These are phyloP conservation scores for Proteles cristata DNA, from an alignment of 2,113 vertebrate genomes.

Conservation along the genomic window DNA sequence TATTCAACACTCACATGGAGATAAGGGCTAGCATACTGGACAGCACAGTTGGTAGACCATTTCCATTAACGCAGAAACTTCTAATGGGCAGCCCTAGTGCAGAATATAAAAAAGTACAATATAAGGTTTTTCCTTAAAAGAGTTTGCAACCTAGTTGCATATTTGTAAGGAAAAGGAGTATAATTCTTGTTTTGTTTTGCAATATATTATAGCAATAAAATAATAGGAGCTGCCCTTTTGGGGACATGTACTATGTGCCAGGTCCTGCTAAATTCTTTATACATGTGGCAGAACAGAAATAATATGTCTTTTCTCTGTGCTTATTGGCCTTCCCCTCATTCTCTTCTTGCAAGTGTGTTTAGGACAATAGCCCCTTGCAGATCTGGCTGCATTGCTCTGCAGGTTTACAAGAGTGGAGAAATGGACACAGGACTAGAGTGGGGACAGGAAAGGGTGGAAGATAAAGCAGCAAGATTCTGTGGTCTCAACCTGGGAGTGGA, in stretches of 20 bases:
- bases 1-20: background rate
- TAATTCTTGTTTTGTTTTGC: background rate
- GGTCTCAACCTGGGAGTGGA: background rate
- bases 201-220: background rate
- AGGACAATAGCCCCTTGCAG: background rate
- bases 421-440: background rate
- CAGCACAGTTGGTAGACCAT: background rate
- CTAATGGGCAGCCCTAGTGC: background rate
- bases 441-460: background rate
- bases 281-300: background rate
- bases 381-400: background rate
- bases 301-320: background rate
- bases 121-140: background rate
- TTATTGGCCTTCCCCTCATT: background rate
- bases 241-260: background rate
- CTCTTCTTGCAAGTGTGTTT: background rate
- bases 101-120: background rate
- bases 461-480: background rate
- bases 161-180: background rate
- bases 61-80: background rate
- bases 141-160: background rate
- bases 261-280: background rate
- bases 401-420: background rate
- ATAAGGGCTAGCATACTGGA: background rate
- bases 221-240: background rate